Conservation (phyloP, 2,113 vertebrate species). For the Mionectes macconnelli region DNA sequence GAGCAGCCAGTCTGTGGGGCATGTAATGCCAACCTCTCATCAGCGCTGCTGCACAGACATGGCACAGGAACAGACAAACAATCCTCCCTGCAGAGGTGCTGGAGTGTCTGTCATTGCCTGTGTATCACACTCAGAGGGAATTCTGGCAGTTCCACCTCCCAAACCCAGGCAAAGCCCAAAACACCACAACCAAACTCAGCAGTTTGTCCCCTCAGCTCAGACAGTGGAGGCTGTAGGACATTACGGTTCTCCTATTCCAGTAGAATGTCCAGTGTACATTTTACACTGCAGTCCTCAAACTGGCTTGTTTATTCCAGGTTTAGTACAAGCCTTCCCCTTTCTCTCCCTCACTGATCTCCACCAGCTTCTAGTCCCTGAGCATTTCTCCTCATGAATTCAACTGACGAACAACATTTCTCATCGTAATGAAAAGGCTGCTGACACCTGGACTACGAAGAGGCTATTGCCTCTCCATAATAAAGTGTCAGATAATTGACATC, state of each 20-base stretch:
- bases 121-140: background rate
- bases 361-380: background rate
- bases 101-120: background rate
- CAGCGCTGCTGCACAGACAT: fast-evolving
- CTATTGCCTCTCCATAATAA: conserved; percentile 20
- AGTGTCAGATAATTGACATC: conserved; percentile 41
- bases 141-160: background rate
- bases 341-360: background rate
- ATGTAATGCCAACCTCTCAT: background rate
- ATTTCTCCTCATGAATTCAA: background rate
- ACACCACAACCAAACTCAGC: background rate
- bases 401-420: background rate
- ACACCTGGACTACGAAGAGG: conserved; percentile 20
- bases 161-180: background rate
- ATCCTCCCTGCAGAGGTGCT: background rate
- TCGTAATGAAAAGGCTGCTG: conserved; percentile 35
- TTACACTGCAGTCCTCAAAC: background rate
- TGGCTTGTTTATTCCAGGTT: background rate
- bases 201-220: background rate
- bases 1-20: background rate
- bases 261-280: background rate
- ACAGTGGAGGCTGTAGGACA: background rate
- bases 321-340: background rate
- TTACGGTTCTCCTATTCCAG: background rate
- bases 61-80: fast-evolving